Evolutionary conservation across 2,113 vertebrate species (phyloP), one percentile per base, ranked within the genome.

Genomic region (Penelope pileata): DNA sequence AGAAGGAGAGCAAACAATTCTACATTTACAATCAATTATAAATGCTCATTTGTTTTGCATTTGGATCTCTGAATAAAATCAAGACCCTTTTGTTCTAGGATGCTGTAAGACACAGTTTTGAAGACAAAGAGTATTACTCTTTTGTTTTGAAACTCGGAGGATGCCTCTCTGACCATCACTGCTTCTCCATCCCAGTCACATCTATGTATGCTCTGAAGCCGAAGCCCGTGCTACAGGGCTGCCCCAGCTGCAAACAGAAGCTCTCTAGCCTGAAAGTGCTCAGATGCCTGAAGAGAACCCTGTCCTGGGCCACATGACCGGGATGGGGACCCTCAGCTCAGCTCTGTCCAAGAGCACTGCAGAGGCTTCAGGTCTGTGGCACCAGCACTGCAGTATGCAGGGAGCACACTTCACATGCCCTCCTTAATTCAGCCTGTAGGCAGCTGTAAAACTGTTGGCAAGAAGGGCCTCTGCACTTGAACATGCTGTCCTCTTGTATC

Each of bases 1-100:
- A 91, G 23, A n/a, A 74, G 29, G 16, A 94, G 40, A 81, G 70
- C 23, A 91, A 95, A 91, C 64, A 84, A 78, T 68, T 94, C 64
- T 48, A 16, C 51, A 54, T 72, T 92, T 92, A 81, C 56, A 81
- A 88, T 59, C 29, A n/a, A 59, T 84, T 90, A 40, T n/a, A 90
- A 94, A 83, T 1, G 18, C 17, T 59, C 2, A 26, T 77, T 94
- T 73, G 67, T 67, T 94, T 60, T 34, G 51, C 47, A 34, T 62
- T 93, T 91, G 56, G 32, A 86, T 88, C 64, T 63, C 38, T 0
- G 1, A 90, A n/a, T 24, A 48, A 85, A 94, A 94, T 84, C 73
- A 91, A 60, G 47, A 70, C 26, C 4, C 60, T 81, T 74, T 93
- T 94, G 56, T 83, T 90, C 30, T 36, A 18, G 38, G 36, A 76